Evolutionary conservation across 2,797 vertebrate species (phyloP).

Genomic region (Propithecus deckenii): DNA sequence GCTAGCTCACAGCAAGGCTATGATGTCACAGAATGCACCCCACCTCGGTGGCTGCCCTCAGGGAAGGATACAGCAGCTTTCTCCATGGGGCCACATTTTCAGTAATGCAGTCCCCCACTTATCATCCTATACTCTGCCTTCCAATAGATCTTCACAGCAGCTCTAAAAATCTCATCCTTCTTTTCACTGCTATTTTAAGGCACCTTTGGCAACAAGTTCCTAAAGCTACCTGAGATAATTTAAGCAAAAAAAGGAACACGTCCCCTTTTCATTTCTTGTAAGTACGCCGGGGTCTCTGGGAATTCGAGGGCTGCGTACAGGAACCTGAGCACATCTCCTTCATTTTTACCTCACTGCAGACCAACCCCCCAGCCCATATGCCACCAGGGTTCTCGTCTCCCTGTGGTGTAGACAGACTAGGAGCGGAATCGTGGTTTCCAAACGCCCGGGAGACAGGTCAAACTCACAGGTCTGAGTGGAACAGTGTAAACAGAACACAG

Average conservation of each 20-base stretch:
- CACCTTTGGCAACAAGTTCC: background rate
- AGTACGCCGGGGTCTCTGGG: background rate
- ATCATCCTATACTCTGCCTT: background rate
- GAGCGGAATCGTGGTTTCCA: background rate
- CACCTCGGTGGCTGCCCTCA: background rate
- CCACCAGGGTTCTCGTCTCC: background rate
- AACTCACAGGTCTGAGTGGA: background rate
- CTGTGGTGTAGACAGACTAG: background rate
- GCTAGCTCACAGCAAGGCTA: background rate
- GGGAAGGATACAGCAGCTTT: background rate
- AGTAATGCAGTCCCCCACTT: background rate
- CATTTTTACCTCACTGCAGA: background rate
- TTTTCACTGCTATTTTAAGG: background rate
- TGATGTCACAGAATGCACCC: background rate
- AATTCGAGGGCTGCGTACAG: accelerated
- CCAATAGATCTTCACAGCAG: background rate
- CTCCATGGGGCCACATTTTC: background rate
- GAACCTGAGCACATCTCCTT: background rate
- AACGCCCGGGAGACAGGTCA: background rate
- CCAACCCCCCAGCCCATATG: background rate
- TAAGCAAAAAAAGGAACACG: background rate
- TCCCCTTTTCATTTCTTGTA: background rate
- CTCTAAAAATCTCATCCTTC: background rate
- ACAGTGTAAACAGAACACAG: background rate
- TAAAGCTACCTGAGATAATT: background rate